Evolutionary conservation across 2,797 vertebrate genomes (phyloP), one percentile per base, ranked within the genome.

Genomic region (Loriculus beryllinus): DNA sequence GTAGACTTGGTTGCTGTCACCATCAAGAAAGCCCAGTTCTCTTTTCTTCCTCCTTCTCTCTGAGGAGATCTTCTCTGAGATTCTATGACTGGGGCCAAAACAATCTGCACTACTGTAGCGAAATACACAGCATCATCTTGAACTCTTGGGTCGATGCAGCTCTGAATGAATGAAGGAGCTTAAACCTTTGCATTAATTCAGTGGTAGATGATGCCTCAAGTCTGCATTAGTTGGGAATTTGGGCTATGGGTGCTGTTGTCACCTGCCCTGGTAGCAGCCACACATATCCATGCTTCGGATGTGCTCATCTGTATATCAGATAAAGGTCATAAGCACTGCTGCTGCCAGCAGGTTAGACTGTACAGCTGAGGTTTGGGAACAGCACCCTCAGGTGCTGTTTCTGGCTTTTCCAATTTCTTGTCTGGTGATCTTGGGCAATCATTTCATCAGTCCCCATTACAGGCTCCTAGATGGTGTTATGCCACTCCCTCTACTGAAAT

Each of bases 381-480:
- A 88, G 43, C 70, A 63, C 92, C 88, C 3, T 7, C 52, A 71
- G 93, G 39, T 81, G 67, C 49, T 68, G 0, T 60, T 90, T 84
- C 31, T 84, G 63, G 49, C 59, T 65, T 59, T 63, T 65, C 49
- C 90, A 82, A 67, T 80, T 82, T 19, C 67, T 71, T 69, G 23
- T 42, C 67, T 77, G 80, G 19, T 78, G 69, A 72, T 88, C 77
- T 86, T 86, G 74, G 28, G 63, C 83, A 96, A 95, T 72, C 26
- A 10, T 14, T 88, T 75, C 6, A 22, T 68, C 3, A 0, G 40
- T 83, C 12, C 20, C 20, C 33, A 2, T 25, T 88, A 18, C 40
- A 69, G 17, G 14, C 90, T 90, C 35, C 78, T 65, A 39, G 70
- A 33, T 51, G 65, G 54, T 19, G 21, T 29, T 49, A 14, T 31